Evolutionary conservation across 2,888 invertebrate genomes (phyloP).

Genomic region (Orthonychiurus folsomi): DNA sequence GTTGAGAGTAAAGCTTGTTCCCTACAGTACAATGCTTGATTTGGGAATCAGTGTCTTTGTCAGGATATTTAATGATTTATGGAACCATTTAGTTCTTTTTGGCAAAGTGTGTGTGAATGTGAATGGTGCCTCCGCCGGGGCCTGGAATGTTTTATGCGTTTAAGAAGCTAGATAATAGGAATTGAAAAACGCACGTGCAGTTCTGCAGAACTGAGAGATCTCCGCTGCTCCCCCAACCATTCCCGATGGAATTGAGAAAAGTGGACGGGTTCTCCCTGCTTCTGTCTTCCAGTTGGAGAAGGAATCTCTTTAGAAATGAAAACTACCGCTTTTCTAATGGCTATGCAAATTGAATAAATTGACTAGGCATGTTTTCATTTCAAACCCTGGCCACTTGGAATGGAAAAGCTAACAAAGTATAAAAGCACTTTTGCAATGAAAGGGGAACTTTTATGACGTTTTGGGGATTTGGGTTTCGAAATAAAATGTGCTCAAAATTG

Average conservation of each 20-base stretch:
- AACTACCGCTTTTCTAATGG: too few species aligned
- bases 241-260: neutral
- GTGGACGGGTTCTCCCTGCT: neutral
- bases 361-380: neutral
- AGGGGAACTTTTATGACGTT: too few species aligned
- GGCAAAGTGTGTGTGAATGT: conserved; percentile 1
- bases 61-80: conserved; percentile 1
- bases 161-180: neutral
- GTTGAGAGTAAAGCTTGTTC: too few species aligned
- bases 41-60: neutral
- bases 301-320: too few species aligned
- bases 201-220: neutral
- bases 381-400: too few species aligned
- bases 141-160: neutral
- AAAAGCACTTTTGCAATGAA: too few species aligned
- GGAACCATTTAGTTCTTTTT: neutral
- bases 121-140: too few species aligned
- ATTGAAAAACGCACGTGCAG: neutral
- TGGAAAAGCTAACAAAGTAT: too few species aligned
- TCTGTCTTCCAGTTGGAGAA: too few species aligned
- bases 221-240: neutral
- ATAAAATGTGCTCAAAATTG: too few species aligned
- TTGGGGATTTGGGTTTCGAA: too few species aligned
- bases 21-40: neutral
- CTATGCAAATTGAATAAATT: neutral